Evolutionary conservation across 2,113 vertebrate species (phyloP), one percentile per base, ranked within the genome.

Genomic region (Procavia capensis): DNA sequence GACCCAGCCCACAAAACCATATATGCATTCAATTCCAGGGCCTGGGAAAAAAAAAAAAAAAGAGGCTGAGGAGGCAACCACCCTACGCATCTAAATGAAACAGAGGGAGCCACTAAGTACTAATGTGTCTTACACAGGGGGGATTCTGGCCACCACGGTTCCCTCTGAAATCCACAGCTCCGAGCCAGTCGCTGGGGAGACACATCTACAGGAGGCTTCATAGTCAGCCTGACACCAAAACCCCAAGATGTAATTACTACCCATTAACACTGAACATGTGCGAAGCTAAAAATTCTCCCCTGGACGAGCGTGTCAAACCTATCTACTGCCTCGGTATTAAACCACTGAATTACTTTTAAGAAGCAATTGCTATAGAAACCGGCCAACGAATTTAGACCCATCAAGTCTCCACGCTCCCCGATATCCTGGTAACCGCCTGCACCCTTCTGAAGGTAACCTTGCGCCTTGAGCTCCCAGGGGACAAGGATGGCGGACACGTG

Each of bases 321-420:
- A 84, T 88, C 92, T 45, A 82, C 88, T 0, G 59, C 95, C 90
- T 96, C 74, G 54, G 79, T 90, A 94, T 97, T 96, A 95, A 97
- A 93, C 95, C 76, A 91, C 88, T 95, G 94, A 95, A 97, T 95
- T 97, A 97, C 95, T 95, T 97, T 96, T 90, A 96, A 97, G 91
- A 91, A 96, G 88, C 83, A 27, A 95, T 45, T 90, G 91, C 94
- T 96, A 84, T 94, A 95, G 88, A 96, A 95, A 96, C 90, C 88
- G 88, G 93, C 92, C n/a, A 41, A 91, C 24, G 66, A 76, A 86
- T 81, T 22, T 68, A 61, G 57, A 43, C 29, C 27, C 10, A 3
- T 45, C 76, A 41, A 64, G 80, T n/a, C 45, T 41, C 90, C 81
- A 6, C 0, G 6, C 14, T 47, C n/a, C 84, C 90, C 86, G 54